A percentile compares a stretch with the other conserved stretches of the same genome.
phyloP scores from a whole-genome alignment of 2,797 vertebrate species.

The Tinamus major region DNA sequence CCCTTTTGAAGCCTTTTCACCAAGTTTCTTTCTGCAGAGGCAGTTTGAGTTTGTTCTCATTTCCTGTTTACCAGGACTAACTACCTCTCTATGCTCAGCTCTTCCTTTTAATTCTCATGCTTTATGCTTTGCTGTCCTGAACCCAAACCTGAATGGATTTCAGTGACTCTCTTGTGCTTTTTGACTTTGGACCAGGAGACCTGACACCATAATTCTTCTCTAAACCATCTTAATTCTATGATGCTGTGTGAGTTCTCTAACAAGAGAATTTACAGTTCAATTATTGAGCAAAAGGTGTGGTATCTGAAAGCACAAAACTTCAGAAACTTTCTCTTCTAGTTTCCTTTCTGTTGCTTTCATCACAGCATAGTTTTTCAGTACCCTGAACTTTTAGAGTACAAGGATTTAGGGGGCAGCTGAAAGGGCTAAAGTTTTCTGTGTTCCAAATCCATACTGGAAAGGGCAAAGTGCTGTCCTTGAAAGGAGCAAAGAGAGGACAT shows the following conservation, averaged over 20 bases:
- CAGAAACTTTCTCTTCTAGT: not conserved
- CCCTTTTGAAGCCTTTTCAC: conserved; percentile 23
- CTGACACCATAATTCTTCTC: not conserved
- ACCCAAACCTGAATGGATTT: conserved; percentile 38
- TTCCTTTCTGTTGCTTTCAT: not conserved
- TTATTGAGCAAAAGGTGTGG: not conserved
- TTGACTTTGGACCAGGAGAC: not conserved
- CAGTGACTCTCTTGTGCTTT: conserved; percentile 12
- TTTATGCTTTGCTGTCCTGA: conserved; percentile 24
- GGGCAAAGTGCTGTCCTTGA: not conserved
- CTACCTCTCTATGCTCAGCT: conserved; percentile 25
- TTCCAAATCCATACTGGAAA: not conserved
- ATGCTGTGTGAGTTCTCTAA: not conserved
- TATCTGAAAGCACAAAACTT: not conserved
- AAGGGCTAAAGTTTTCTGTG: not conserved
- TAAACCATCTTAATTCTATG: not conserved
- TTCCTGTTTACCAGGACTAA: conserved; percentile 25
- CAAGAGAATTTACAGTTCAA: not conserved
- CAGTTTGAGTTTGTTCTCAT: conserved; percentile 36
- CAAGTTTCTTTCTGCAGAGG: conserved; percentile 28
- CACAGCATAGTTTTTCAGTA: not conserved
- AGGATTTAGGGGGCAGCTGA: not conserved
- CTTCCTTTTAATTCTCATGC: conserved; percentile 23
- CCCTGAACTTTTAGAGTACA: not conserved
- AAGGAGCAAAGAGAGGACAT: not conserved